These are phyloP conservation scores for Dreissena polymorpha DNA, from an alignment of 1,140 invertebrate genomes.

Conservation along the genomic window DNA sequence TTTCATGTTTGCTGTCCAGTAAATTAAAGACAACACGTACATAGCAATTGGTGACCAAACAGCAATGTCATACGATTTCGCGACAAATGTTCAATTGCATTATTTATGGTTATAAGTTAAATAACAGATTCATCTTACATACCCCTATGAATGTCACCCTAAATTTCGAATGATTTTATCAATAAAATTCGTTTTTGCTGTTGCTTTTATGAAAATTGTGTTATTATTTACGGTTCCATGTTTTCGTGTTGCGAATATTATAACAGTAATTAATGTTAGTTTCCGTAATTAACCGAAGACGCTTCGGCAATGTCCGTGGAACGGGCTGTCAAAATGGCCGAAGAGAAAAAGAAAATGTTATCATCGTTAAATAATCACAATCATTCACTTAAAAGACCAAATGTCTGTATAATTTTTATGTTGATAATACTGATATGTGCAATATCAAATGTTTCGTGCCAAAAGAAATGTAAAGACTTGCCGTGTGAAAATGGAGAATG, in stretches of 20 bases:
- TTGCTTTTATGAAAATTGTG: no score
- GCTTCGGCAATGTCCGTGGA: slow-evolving; percentile 10
- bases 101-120: no score
- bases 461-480: slow-evolving; percentile 22
- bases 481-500: slow-evolving; percentile 77
- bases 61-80: no score
- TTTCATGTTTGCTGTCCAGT: no score
- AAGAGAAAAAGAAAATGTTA: slow-evolving; percentile 21
- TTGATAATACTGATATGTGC: slow-evolving; percentile 18
- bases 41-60: no score
- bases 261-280: background rate
- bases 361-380: background rate
- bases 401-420: background rate
- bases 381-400: background rate
- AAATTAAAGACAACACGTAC: no score
- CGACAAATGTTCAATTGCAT: no score
- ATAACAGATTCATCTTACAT: no score
- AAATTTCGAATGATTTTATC: no score
- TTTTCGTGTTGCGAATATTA: background rate
- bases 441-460: background rate
- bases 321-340: slow-evolving; percentile 40
- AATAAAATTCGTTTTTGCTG: no score
- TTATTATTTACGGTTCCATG: no score
- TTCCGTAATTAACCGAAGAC: background rate
- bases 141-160: no score